Evolutionary conservation across 2,113 vertebrate genomes (phyloP), one percentile per base, ranked within the genome.

Genomic region (Myrmophylax atrothorax): DNA sequence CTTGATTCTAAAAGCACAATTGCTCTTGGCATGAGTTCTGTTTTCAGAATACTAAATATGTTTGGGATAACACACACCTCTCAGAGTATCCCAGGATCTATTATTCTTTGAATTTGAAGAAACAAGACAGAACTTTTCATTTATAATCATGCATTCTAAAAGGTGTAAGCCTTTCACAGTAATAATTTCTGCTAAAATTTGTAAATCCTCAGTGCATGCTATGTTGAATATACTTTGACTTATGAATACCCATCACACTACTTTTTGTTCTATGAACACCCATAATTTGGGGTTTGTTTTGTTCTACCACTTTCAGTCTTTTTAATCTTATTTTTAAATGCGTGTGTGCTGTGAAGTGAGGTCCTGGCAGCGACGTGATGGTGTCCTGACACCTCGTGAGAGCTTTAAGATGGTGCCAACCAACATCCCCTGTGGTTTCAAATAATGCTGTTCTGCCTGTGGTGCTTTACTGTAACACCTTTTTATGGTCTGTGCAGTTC

Each of bases 381-480:
- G 26, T n/a, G 7, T 42, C 70, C 33, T 47, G 50, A 67, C 62
- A 47, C 49, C 46, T 93, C 44, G 37, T 66, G 55, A 77, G 60
- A 91, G 46, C 82, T 95, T 82, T 82, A 23, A 84, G 86, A 28
- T 91, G 9, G 63, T 38, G 52, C 63, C 22, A 50, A 37, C 37
- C 87, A 94, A 20, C 53, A 76, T 77, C 66, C 90, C 50, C 66
- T 59, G 90, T 49, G 84, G 84, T 67, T 73, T 80, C 68, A 42
- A 63, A 40, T 89, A 75, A 84, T 47, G 67, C n/a, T 63, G 10
- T 82, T 77, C 88, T 88, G 70, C 49, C 63, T 42, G 3, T 28
- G 49, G 22, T 78, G 72, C 60, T 95, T 95, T 96, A 92, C 93
- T 88, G 91, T 94, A 96, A 97, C 84, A 89, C 69, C 64, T 95